Base-by-base conservation (phyloP, 2,888 invertebrate genomes). In the Griposia aprilina region DNA sequence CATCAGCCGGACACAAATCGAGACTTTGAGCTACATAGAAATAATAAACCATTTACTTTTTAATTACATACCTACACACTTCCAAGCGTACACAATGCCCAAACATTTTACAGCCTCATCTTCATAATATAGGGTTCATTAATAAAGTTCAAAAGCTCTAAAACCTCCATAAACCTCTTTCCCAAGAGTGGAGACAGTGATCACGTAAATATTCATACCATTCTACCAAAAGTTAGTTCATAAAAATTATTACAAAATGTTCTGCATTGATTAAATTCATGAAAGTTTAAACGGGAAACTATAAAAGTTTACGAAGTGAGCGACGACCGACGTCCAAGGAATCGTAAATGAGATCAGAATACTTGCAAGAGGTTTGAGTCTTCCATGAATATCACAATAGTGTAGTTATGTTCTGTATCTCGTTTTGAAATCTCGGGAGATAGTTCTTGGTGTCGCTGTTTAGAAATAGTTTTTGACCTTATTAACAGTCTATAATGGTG, bases 271-370 rank as follows among this genome's bases (percentile, higher is more conserved):
- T 94, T 94, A 94, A 94, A 93, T 92, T 91, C 91, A 91, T 93
- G 91, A 93, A 94, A 94, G 91, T 94, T 94, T 92, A 90, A 94
- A 87, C 90, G 90, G 92, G 91, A 93, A 95, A 94, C 94, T 95
- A 95, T 94, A 93, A 94, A 94, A 94, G 92, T 94, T 93, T 92
- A 93, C 90, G 91, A 90, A 92, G 90, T 89, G 87, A 89, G 90
- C 84, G 91, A 86, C 90, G 90, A 87, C 91, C 90, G 90, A 85
- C 91, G 93, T 90, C 91, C 88, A 84, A 90, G 79, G 93, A 94
- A 92, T 94, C 88, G 83, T 88, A 91, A 94, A 94, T 93, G 92
- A 93, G 92, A 92, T 91, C 90, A 88, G 89, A 89, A 90, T 88
- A 80, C 85, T 87, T 74, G n/a, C 13, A 74, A 81, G 75, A 83